Evolutionary conservation across 2,888 invertebrate species (phyloP).

Genomic region (Chrysolina americana): DNA sequence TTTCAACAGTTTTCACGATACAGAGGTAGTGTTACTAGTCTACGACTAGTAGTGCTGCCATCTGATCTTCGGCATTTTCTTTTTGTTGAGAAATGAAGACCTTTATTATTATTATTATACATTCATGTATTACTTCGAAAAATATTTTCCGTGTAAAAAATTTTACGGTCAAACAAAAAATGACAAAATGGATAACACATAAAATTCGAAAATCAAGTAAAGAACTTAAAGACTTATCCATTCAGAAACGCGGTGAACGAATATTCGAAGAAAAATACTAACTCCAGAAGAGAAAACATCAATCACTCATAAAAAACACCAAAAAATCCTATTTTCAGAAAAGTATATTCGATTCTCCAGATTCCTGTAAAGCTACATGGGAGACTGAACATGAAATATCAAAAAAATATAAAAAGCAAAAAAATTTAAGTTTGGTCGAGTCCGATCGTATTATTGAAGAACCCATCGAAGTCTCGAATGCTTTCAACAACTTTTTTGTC

Average conservation of each 20-base stretch:
- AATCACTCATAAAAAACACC: not conserved
- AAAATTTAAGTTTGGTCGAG: not conserved
- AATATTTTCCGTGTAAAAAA: constrained; percentile 9
- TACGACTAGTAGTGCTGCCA: too few relatives aligned
- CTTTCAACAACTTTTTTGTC: too few relatives aligned
- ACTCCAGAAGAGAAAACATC: not conserved
- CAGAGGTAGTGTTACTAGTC: too few relatives aligned
- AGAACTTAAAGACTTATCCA: constrained; percentile 8
- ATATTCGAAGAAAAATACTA: constrained; percentile 4
- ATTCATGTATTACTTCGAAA: not conserved
- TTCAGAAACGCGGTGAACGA: not conserved
- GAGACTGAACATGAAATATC: not conserved
- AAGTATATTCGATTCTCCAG: constrained; percentile 5
- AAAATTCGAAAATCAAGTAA: not conserved
- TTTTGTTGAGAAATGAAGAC: too few relatives aligned
- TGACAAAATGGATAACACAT: constrained; percentile 7
- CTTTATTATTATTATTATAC: too few relatives aligned
- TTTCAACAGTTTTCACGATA: not conserved
- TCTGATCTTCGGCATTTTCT: too few relatives aligned
- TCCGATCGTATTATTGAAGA: too few relatives aligned
- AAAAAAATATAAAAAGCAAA: constrained; percentile 14
- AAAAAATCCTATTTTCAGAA: constrained; percentile 7
- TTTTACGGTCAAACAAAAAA: constrained; percentile 13
- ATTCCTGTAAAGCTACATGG: constrained; percentile 10
- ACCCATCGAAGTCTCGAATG: too few relatives aligned